Base-by-base conservation (phyloP, 2,888 invertebrate genomes). In the Sinotaia quadrata region DNA sequence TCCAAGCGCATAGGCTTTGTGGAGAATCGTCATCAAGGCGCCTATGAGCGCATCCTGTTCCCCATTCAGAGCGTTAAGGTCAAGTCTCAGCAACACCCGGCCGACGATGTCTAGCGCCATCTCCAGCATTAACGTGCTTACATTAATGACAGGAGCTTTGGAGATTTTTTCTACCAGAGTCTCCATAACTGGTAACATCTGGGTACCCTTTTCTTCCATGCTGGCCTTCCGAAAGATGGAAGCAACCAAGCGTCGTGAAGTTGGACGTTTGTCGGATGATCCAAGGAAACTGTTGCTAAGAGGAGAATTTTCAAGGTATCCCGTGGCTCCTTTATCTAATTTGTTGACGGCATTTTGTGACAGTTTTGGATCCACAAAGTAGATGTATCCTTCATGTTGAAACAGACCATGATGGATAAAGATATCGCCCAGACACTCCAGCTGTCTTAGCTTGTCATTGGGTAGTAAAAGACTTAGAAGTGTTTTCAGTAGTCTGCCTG, bases 71-170 rank as follows among this genome's bases (percentile, higher is more conserved):
- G 78, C 77, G n/a, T 69, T 47, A 33, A 80, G 69, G 57, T 80
- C 78, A 29, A 80, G 67, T 52, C 77, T 75, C 12, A 80, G 59
- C 27, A 80, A 67, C 67, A 80, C 77, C 52, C 78, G 78, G 3
- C 80, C 80, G 12, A 80, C 78, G 12, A 80, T 76, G 59, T 80
- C 80, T 67, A 80, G 57, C 1, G 78, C 78, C 47, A 78, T 60
- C 24, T 77, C 71, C 24, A 78, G 57, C 15, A 71, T 66, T 72
- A 76, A 75, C n/a, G 77, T 66, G 10, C 76, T 80, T 4, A 80
- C 51, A 58, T 80, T 80, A 0, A 78, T 68, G n/a, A 66, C 56
- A 3, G 70, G 56, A 31, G 72, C 67, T 15, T 54, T 15, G 60
- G 54, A 60, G 24, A 80, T 77, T 56, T 69, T 75, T 8, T 67